Evolutionary conservation across 2,797 vertebrate species (phyloP).

Genomic region (Cirrhinus mrigala): DNA sequence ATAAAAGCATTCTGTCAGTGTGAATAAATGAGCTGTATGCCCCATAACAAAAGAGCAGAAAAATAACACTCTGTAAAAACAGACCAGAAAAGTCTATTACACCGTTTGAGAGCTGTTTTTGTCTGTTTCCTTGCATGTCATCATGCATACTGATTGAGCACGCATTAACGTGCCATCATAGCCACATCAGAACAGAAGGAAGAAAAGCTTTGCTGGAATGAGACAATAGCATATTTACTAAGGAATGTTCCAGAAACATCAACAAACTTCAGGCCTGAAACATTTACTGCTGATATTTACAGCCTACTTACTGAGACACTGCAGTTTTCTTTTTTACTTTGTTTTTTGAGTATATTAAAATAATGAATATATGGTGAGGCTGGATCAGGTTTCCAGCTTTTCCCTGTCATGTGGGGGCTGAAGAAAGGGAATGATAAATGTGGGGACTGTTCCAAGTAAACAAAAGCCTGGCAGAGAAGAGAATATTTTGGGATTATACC

Average conservation of each 20-base stretch:
- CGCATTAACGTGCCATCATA: neutral
- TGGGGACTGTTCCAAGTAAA: conserved; percentile 44
- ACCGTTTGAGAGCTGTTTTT: conserved; percentile 11
- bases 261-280: neutral
- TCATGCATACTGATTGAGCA: neutral
- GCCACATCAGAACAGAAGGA: conserved; percentile 32
- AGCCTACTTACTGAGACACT: neutral
- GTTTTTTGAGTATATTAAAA: conserved; percentile 24
- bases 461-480: conserved; percentile 32
- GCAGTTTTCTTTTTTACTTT: conserved; percentile 31
- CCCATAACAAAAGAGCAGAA: neutral
- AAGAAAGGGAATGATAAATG: conserved; percentile 40
- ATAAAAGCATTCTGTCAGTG: conserved; percentile 1
- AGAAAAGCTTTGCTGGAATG: conserved; percentile 11
- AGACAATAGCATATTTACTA: conserved; percentile 31
- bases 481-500: conserved; percentile 43
- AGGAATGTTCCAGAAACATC: conserved; percentile 36
- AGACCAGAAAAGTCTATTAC: neutral
- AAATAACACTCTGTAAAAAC: conserved; percentile 33
- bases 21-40: neutral
- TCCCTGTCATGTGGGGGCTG: conserved; percentile 24
- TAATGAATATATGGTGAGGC: conserved; percentile 45
- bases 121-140: conserved; percentile 5
- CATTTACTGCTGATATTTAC: conserved; percentile 27
- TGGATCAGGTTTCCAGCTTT: conserved; percentile 39